Base-by-base conservation (phyloP, 2,888 invertebrate species). In the Agriopis marginaria region DNA sequence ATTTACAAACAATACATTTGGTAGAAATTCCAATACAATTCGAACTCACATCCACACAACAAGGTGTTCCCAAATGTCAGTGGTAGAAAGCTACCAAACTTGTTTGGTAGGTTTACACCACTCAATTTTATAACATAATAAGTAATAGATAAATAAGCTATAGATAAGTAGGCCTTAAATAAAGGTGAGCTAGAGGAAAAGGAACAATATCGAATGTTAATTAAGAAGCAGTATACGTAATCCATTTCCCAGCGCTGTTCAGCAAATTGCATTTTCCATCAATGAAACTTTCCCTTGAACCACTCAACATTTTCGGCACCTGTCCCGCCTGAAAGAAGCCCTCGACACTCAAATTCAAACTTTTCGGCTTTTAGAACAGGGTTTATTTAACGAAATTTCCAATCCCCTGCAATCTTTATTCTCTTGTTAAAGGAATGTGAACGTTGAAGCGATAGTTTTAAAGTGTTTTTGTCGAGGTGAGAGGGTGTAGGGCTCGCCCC, bases 381-480 rank as follows among this genome's bases (percentile, higher is more conserved):
- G 65, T 51, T 51, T 51, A 23, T 51, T 51, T 23, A 51, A 51
- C 23, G 23, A 23, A 51, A 51, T 51, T 23, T 23, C 23, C 23
- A 23, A 9, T 17, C 23, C 32, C 53, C 32, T 53, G 40, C 40
- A 55, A 42, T 1, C 14, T 68, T 71, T 71, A 69, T 68, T 11
- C n/a, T 3, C 17, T 47, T 32, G 68, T 59, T 50, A 55, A 56
- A 51, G 62, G 44, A 67, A 63, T 66, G 12, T 63, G 47, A 17
- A 59, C 72, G 66, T 17, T 74, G 68, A 61, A 17, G 39, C 32
- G 63, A 68, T 65, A 66, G 64, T 72, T 74, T 73, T 72, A 71
- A 73, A 73, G 75, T 62, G 49, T 68, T 69, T 68, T 75, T 47
- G 64, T 42, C 54, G 32, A 42, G 10, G 62, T 54, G 64, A 67